Evolutionary conservation across 2,797 vertebrate genomes (phyloP).

Genomic region (Crenichthys baileyi): DNA sequence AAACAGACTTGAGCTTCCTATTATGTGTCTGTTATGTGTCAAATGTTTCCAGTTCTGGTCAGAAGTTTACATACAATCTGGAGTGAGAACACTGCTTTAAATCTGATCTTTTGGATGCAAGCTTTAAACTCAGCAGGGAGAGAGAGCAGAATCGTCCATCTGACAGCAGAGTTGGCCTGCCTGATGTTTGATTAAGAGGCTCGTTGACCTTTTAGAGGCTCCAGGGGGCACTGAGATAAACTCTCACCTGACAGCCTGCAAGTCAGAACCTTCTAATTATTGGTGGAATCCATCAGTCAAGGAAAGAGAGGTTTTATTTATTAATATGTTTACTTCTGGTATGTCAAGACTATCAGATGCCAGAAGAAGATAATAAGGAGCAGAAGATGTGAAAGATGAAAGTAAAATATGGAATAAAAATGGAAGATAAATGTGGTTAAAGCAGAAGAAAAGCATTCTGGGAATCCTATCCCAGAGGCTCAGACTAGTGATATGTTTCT

Average conservation of each 20-base stretch:
- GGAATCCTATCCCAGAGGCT: slow-evolving; percentile 12
- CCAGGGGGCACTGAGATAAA: slow-evolving; percentile 70
- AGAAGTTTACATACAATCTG: neutral
- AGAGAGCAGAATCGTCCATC: slow-evolving; percentile 63
- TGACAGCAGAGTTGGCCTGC: slow-evolving; percentile 64
- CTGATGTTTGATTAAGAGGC: slow-evolving; percentile 85
- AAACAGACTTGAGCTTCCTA: neutral
- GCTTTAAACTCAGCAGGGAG: slow-evolving; percentile 78
- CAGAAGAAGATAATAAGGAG: slow-evolving; percentile 18
- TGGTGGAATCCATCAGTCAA: slow-evolving; percentile 70
- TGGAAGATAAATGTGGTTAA: neutral
- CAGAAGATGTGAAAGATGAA: slow-evolving; percentile 21
- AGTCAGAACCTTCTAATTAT: slow-evolving; percentile 68
- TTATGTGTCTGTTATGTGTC: neutral
- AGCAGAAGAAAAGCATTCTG: neutral
- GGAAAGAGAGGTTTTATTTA: slow-evolving; percentile 29
- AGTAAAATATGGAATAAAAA: slow-evolving; percentile 13
- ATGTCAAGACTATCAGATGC: slow-evolving; percentile 41
- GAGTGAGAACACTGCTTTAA: neutral
- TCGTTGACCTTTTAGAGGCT: slow-evolving; percentile 79
- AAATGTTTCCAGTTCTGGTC: neutral
- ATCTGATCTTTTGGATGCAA: slow-evolving; percentile 51
- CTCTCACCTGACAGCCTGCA: slow-evolving; percentile 67
- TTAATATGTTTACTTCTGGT: slow-evolving; percentile 9
- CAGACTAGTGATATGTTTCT: slow-evolving; percentile 13